phyloP scores from a whole-genome alignment of 2,113 vertebrate genomes.

The Hyla sarda region DNA sequence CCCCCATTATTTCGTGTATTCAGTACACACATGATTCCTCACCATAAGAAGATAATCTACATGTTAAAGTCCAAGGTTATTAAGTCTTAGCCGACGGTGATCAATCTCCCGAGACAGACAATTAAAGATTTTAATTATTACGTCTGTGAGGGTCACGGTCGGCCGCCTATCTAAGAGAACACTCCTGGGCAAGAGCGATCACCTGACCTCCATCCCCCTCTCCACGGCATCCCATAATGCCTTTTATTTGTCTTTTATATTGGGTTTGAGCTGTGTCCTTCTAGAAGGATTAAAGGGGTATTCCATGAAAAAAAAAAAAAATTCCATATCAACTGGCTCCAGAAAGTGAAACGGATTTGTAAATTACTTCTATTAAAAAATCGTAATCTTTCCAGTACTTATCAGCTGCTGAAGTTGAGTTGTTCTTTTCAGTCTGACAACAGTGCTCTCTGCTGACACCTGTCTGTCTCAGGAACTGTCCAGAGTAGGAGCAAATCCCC shows the following conservation, averaged over 20 bases:
- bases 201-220: background rate
- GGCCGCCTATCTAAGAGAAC: background rate
- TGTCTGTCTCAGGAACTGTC: too few species aligned
- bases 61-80: background rate
- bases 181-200: background rate
- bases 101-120: constrained; percentile 9
- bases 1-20: background rate
- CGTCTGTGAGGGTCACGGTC: background rate
- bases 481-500: too few species aligned
- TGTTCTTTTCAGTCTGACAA: too few species aligned
- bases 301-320: too few species aligned
- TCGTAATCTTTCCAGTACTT: too few species aligned
- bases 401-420: too few species aligned
- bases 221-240: too few species aligned
- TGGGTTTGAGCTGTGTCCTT: background rate
- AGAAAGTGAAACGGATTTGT: too few species aligned
- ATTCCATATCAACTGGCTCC: too few species aligned
- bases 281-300: background rate
- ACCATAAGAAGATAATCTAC: background rate
- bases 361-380: too few species aligned
- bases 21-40: background rate
- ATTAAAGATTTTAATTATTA: constrained; percentile 33
- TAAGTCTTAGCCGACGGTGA: background rate
- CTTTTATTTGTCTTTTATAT: too few species aligned
- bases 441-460: too few species aligned